Base-by-base conservation (phyloP, 2,797 vertebrate genomes). In the Zalophus californianus region DNA sequence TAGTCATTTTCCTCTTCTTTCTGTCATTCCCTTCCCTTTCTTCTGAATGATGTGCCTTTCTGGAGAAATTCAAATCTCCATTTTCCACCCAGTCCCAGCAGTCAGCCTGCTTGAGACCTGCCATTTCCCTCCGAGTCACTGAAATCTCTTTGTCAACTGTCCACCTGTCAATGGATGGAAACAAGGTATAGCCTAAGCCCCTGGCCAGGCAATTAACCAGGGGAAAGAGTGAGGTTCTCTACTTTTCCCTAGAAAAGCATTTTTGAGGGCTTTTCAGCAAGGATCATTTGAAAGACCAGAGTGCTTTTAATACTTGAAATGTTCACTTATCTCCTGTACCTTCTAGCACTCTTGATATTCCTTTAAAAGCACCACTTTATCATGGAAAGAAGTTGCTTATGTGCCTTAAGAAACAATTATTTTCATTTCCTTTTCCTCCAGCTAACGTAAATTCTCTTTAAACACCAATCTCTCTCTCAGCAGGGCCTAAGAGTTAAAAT, bases 151-250 rank as follows among this genome's bases (percentile, higher is more conserved):
- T 94, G 92, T 99, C 99, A 99, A 99, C 99, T 99, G 99, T 99
- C 99, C 99, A 99, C 98, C 99, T 99, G 98, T 99, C 99, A 98
- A 98, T 99, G 99, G 99, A 99, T 99, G 99, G 99, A 97, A 95
- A 95, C 88, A 92, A 96, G 94, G 78, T 95, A 73, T 79, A 96
- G 88, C 73, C 68, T 78, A 48, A 91, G 90, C 70, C 50, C 44
- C 60, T 92, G 27, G 16, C 79, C 77, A 90, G 86, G 79, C 94
- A 88, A 8, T 97, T 98, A 95, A 92, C 78, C 56, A 94, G 60
- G 64, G 73, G 44, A 79, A 90, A 66, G 93, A 58, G 62, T 73
- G 64, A 97, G 75, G 78, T 92, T 93, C 84, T 83, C 86, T 68
- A 60, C 68, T 89, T 4, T 80, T 1, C 52, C 23, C 68, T 86